Percentiles rank a stretch among this genome's conserved stretches.
Conservation (phyloP, 2,113 vertebrate species). For the Patagioenas fasciata region DNA sequence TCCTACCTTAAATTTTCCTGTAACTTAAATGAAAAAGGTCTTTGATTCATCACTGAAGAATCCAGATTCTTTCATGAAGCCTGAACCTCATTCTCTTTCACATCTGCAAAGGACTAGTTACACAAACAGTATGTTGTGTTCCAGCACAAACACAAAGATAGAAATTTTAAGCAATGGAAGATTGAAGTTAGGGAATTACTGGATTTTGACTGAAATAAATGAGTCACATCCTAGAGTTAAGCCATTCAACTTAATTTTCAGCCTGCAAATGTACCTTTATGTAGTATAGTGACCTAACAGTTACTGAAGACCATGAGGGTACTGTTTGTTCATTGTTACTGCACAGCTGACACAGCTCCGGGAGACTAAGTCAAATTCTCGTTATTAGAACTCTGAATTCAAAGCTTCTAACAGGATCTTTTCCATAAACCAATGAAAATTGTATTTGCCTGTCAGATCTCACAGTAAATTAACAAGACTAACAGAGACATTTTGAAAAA, state of each 20-base stretch:
- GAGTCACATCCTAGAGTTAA: background rate
- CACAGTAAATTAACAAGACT: background rate
- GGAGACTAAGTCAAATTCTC: background rate
- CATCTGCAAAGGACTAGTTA: background rate
- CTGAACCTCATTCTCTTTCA: background rate
- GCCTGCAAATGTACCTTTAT: background rate
- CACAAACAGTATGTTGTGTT: background rate
- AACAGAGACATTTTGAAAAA: background rate
- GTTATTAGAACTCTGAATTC: background rate
- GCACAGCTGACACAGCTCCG: fast-evolving
- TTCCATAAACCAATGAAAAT: background rate
- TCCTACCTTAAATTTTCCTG: background rate
- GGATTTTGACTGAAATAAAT: background rate
- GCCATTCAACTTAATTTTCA: background rate
- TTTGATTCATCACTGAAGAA: background rate
- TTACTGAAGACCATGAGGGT: background rate
- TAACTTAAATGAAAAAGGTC: background rate
- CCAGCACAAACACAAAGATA: background rate
- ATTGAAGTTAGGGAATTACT: background rate
- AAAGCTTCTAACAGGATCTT: background rate
- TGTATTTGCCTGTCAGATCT: background rate
- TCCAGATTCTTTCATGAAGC: background rate
- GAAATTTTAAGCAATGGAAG: background rate
- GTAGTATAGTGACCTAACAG: background rate
- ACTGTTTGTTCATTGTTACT: background rate